Evolutionary conservation across 2,888 invertebrate genomes (phyloP), one percentile per base, ranked within the genome.

Genomic region (Poecilus cupreus): DNA sequence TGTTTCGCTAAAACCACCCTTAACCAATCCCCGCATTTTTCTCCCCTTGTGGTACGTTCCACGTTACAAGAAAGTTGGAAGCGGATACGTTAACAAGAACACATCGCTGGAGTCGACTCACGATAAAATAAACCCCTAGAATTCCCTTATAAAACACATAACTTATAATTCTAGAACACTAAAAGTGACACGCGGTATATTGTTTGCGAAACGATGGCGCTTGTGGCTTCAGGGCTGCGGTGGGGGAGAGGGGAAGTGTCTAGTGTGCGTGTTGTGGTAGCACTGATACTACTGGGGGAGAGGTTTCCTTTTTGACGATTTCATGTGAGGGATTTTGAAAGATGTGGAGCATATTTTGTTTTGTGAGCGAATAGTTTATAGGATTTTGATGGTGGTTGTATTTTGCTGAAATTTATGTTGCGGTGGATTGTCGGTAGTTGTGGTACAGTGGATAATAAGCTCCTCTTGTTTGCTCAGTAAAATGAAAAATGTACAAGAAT

Each of bases 141-240:
- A 88, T 87, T 87, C 87, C 87, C 87, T 87, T 87, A 87, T 86
- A 86, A 87, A 86, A 85, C 86, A 85, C 87, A 87, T 88, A 88
- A 88, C 87, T 88, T 88, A 88, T 87, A 88, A 88, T 88, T 88
- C 88, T 84, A 85, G 80, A 86, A 85, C 88, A 87, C 87, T 88
- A 88, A 88, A 88, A 86, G 86, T 87, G 88, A 88, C 88, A 87
- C 84, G 86, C 85, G 86, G 87, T 87, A 87, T 88, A 87, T 87
- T 87, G 88, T 87, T 87, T 87, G 88, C 87, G 85, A 87, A 87
- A 87, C 86, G 87, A 87, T 87, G 85, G 87, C 64, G 18, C 5
- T 46, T 39, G 11, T 39, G 80, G 64, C 64, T 37, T 16, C 32
- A 37, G 64, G 37, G 20, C 8, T 11, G 3, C n/a, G 11, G 26